Conservation (phyloP, 2,797 vertebrate genomes). For the Smutsia gigantea region DNA sequence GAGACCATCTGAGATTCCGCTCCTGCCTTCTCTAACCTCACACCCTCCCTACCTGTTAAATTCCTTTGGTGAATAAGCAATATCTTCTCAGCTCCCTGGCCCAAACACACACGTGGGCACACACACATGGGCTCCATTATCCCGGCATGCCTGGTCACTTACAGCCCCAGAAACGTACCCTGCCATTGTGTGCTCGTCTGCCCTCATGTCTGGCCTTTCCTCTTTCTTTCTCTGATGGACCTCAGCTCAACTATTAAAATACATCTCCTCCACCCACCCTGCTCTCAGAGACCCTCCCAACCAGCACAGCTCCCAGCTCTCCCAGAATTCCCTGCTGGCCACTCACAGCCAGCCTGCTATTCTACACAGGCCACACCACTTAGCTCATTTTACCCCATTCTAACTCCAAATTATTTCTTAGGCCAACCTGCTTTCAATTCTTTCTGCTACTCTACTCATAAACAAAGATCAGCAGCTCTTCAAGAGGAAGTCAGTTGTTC, state of each 20-base stretch:
- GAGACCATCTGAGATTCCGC: background rate
- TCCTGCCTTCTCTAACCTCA: background rate
- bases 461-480: background rate
- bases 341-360: background rate
- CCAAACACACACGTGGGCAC: background rate
- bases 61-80: accelerated
- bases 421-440: background rate
- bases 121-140: background rate
- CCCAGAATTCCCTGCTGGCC: background rate
- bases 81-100: background rate
- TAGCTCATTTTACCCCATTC: background rate
- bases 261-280: background rate
- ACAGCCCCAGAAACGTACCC: background rate
- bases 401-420: background rate
- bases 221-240: background rate
- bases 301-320: background rate
- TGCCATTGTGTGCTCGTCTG: background rate
- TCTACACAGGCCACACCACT: accelerated
- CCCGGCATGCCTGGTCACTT: background rate
- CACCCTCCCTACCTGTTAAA: accelerated
- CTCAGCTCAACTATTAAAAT: no score
- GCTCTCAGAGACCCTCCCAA: background rate
- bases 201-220: background rate
- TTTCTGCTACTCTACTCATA: background rate
- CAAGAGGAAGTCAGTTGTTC: background rate